Evolutionary conservation across 2,797 vertebrate species (phyloP).

Genomic region (Neosilurus mollespiculum): DNA sequence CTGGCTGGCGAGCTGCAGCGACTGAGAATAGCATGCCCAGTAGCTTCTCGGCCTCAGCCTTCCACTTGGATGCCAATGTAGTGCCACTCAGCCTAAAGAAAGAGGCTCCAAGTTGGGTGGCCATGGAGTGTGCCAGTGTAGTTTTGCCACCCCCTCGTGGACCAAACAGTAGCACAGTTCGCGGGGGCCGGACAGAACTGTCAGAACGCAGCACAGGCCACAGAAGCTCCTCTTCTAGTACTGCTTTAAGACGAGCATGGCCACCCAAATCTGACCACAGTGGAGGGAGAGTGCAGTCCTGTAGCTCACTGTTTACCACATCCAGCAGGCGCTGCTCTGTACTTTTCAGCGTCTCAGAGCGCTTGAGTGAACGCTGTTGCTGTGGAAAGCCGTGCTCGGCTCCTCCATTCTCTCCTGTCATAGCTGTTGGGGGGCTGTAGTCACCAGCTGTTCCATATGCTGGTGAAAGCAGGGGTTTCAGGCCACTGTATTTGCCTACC

Average conservation of each 20-base stretch:
- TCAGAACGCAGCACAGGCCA: slow-evolving; percentile 89
- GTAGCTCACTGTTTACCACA: slow-evolving; percentile 82
- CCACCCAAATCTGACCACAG: slow-evolving; percentile 89
- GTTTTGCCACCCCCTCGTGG: slow-evolving; percentile 86
- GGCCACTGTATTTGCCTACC: slow-evolving; percentile 69
- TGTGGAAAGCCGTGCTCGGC: slow-evolving; percentile 74
- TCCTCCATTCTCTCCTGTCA: slow-evolving; percentile 77
- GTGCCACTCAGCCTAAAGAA: slow-evolving; percentile 82
- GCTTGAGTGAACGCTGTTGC: slow-evolving; percentile 69
- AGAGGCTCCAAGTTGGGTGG: slow-evolving; percentile 88
- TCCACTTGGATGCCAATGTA: slow-evolving; percentile 82
- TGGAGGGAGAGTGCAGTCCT: slow-evolving; percentile 85
- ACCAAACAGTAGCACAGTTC: slow-evolving; percentile 88
- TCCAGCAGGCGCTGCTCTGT: slow-evolving; percentile 82
- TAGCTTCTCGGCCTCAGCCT: slow-evolving; percentile 86
- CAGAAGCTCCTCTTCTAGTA: slow-evolving; percentile 90
- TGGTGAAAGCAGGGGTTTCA: slow-evolving; percentile 82
- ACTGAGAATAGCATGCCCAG: slow-evolving; percentile 84
- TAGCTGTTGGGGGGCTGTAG: slow-evolving; percentile 79
- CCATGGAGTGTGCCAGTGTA: slow-evolving; percentile 85
- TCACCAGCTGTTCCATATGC: slow-evolving; percentile 76
- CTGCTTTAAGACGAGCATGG: slow-evolving; percentile 83
- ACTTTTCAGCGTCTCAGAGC: slow-evolving; percentile 78
- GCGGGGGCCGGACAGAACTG: slow-evolving; percentile 72
- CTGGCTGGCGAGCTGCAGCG: slow-evolving; percentile 80